Conservation (phyloP, 2,888 invertebrate species). For the Tanytarsus gracilentus region DNA sequence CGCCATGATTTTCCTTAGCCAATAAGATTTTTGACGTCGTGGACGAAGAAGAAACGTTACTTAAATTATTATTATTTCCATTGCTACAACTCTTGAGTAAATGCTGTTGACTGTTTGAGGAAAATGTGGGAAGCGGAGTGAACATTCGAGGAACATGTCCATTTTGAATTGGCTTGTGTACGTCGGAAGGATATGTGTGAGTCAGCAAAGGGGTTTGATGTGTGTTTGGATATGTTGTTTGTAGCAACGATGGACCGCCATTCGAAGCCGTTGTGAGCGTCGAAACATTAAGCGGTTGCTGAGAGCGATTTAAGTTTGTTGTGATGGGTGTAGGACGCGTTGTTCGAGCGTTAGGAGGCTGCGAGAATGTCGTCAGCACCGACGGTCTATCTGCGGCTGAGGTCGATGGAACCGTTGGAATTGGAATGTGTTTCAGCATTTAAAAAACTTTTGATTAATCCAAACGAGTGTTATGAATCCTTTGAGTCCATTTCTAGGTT, state of each 20-base stretch:
- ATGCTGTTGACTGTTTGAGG: slow-evolving; percentile 34
- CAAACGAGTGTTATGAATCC: background rate
- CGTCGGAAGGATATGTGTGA: slow-evolving; percentile 50
- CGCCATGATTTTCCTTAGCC: slow-evolving; percentile 45
- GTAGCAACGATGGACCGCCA: slow-evolving; percentile 34
- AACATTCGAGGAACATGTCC: slow-evolving; percentile 42
- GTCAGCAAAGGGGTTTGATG: slow-evolving; percentile 51
- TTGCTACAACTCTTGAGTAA: slow-evolving; percentile 34
- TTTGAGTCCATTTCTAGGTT: background rate
- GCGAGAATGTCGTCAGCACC: slow-evolving; percentile 33
- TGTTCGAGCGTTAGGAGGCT: slow-evolving; percentile 32
- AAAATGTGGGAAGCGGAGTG: slow-evolving; percentile 36
- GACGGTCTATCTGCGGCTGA: slow-evolving; percentile 39
- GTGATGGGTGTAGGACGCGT: slow-evolving; percentile 33
- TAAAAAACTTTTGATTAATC: background rate
- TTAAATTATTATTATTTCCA: slow-evolving; percentile 34
- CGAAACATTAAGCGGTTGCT: slow-evolving; percentile 58
- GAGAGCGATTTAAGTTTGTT: slow-evolving; percentile 36
- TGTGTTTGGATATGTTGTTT: slow-evolving; percentile 52
- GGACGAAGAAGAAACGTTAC: slow-evolving; percentile 31
- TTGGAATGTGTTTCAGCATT: slow-evolving; percentile 35
- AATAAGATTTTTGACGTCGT: slow-evolving; percentile 12
- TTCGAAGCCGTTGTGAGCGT: slow-evolving; percentile 44
- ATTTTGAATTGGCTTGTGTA: slow-evolving; percentile 35
- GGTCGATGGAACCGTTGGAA: slow-evolving; percentile 31